Evolutionary conservation across 2,888 invertebrate species (phyloP).

Genomic region (Drosophila melanocephala): DNA sequence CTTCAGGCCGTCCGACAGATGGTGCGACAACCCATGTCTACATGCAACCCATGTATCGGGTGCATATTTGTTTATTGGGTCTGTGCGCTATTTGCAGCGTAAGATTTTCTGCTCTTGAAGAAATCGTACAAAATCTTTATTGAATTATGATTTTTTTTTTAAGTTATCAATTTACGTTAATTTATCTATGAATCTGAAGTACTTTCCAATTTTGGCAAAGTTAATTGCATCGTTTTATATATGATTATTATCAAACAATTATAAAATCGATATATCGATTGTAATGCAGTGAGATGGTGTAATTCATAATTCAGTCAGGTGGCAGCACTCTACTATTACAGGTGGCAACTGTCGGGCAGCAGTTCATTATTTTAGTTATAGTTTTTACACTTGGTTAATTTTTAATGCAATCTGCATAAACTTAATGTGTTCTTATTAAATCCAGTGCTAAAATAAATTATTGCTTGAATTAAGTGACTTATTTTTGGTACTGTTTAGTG

Average conservation of each 20-base stretch:
- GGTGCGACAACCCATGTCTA: neutral
- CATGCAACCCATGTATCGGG: neutral
- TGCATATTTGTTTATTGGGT: too few species aligned
- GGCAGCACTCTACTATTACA: slow-evolving; percentile 26
- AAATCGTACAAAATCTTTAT: neutral
- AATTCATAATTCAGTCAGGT: slow-evolving; percentile 8
- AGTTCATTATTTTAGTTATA: slow-evolving; percentile 23
- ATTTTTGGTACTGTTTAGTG: neutral
- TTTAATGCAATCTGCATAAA: slow-evolving; percentile 13
- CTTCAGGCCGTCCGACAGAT: neutral
- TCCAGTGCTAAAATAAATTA: neutral
- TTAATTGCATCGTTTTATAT: neutral
- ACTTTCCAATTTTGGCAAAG: neutral
- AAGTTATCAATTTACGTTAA: too few species aligned
- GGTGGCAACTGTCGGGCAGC: slow-evolving; percentile 39
- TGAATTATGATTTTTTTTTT: neutral
- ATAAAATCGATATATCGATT: slow-evolving; percentile 9
- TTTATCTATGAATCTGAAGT: neutral
- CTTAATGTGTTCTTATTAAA: neutral
- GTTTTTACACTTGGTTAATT: slow-evolving; percentile 5
- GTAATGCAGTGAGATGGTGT: neutral
- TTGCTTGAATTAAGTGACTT: neutral
- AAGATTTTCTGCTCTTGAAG: neutral
- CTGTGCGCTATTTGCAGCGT: too few species aligned
- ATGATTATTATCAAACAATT: too few species aligned